Base-by-base conservation (phyloP, 2,888 invertebrate genomes). In the Panopea generosa region DNA sequence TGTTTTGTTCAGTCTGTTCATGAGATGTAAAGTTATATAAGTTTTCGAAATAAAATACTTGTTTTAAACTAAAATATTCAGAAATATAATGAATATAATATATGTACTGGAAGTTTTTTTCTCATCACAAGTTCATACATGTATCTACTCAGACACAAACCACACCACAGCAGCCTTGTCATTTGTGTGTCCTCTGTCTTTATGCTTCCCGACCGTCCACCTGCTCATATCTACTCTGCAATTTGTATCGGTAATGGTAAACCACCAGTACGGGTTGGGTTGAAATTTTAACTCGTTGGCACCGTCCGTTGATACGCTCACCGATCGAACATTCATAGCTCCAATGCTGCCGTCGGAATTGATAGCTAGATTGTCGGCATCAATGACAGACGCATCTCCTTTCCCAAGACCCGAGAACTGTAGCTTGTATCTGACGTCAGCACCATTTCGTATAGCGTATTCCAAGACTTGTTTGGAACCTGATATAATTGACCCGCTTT, bases 181-280 rank as follows among this genome's bases (percentile, higher is more conserved):
- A 1, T 26, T 11, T 14, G 66, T 26, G 26, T 68, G 73, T n/a
- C 61, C 67, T 14, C 67, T n/a, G 9, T 16, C 20, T 4, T 27
- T 3, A 40, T 73, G 73, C 3, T 38, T 26, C 0, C 73, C 73
- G 4, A 68, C 67, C 14, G 56, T 67, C 73, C 73, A 73, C 16
- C 73, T 18, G 20, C 49, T 49, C 43, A 56, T 62, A 27, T 73
- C 67, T 1, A 56, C 26, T 9, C 14, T 14, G 6, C 73, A 66
- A 18, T 47, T 47, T 0, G 66, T 67, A 7, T 66, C 20, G 7
- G 65, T 26, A 7, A 67, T 40, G 0, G 73, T 67, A 26, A 73
- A 73, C 29, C 49, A 73, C 56, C 55, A 68, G 49, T 56, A 73
- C 2, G 68, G 61, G 16, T 62, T 56, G n/a, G 38, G 2, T 6